Evolutionary conservation across 2,113 vertebrate species (phyloP), one percentile per base, ranked within the genome.

Genomic region (Puffinus mauretanicus): DNA sequence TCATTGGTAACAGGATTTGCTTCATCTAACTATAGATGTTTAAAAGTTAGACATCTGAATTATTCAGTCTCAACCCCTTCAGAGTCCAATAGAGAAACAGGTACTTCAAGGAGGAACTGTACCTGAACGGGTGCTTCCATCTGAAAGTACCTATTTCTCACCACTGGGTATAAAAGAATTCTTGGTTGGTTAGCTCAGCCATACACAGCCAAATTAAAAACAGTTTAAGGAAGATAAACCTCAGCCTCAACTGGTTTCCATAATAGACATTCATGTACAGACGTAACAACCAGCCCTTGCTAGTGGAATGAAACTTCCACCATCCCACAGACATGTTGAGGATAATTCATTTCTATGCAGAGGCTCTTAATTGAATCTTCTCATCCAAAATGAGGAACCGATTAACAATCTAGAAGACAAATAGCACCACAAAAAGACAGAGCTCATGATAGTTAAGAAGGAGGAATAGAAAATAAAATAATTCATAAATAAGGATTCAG

Each of bases 401-500:
- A 87, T 90, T 85, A 96, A 71, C 73, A 71, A 82, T 60, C 70
- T 44, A 72, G 70, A 95, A 93, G 75, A 95, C 32, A 89, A 94
- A 87, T 80, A 66, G 30, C 47, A 76, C 38, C 66, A 82, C 29
- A 44, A 69, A 96, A 94, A 86, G 15, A 79, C 21, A 76, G 47
- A 81, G 29, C 40, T 69, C 44, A 36, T 52, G 36, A n/a, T 73
- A 92, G 69, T 66, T 88, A 77, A 73, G 42, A 71, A 85, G 22
- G 22, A 64, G 3, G 4, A 72, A 72, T 12, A 67, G 8, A 51
- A 93, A 78, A 71, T 47, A 77, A 77, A 96, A 76, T 11, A 83
- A 86, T 42, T 69, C 7, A 66, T 81, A 93, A 84, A n/a, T 46
- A 89, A 84, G 32, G 2, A 30, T 78, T 90, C 46, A 67, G 36